Evolutionary conservation across 37 sponge, comb jelly and placozoan genomes (phyloP), one percentile per base, ranked within the genome.

Genomic region (Haliclona indistincta): DNA sequence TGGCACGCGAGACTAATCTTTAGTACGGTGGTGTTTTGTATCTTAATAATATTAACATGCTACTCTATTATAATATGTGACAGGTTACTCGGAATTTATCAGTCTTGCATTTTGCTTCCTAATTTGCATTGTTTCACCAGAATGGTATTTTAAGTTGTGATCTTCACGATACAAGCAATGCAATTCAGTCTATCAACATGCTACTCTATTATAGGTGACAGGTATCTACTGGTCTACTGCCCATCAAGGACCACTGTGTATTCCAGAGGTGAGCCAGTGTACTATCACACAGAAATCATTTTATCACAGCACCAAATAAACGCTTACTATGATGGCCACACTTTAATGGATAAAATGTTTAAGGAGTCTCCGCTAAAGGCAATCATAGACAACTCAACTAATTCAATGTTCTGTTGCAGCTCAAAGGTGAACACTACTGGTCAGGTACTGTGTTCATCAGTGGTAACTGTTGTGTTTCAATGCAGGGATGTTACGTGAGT

Each of bases 201-300:
- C 4, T 40, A 28, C 41, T 29, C 51, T 47, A n/a, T n/a, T 68
- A 3, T 73, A 82, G 83, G 40, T 82, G 13, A 51, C 74, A 13
- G 77, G 43, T 5, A 35, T 87, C 15, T 40, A 54, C 26, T 87
- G 88, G 88, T 58, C 82, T 19, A 82, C 88, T 54, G 38, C 65
- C 0, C 67, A 74, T 87, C 82, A 87, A 43, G 88, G 88, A 44
- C 76, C 82, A 39, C 82, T 87, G 32, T 8, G 20, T 26, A 71
- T 71, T 0, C 62, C 77, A 3, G 51, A 76, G 65, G 77, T 76
- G 40, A 43, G 25, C 38, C 5, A 45, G 4, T 33, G 51, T 17
- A 47, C 13, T 47, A 17, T 47, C 15, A 47, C 10, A 17, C n/a
- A n/a, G n/a, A n/a, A n/a, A n/a, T n/a, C n/a, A n/a, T 47, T 47